A percentile compares a stretch with the other conserved stretches of the same genome.
Conservation (phyloP, 2,113 vertebrate genomes). For the Ophthalmolycus amberensis region DNA sequence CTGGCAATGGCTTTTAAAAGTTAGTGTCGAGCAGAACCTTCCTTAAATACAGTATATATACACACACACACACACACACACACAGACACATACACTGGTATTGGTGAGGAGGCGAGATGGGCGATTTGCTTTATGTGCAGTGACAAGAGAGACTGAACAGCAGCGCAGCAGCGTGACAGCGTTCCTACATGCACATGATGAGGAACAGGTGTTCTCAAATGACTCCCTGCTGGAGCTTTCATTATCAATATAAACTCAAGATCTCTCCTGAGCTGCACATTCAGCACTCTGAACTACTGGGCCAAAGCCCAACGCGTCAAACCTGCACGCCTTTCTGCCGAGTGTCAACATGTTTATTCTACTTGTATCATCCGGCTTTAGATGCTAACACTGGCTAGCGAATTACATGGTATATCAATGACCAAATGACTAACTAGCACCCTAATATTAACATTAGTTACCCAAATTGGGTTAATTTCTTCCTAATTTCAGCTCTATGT, state of each 20-base stretch:
- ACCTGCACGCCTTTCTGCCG: not conserved
- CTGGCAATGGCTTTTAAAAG: not conserved
- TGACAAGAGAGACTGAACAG: slow-evolving; percentile 30
- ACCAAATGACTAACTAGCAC: too few species aligned
- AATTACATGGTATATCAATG: not conserved
- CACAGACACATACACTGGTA: not conserved
- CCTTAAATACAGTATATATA: not conserved
- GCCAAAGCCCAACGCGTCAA: not conserved
- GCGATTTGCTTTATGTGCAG: not conserved
- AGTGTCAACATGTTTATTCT: not conserved
- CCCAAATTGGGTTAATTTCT: not conserved
- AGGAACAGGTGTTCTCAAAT: slow-evolving; percentile 55
- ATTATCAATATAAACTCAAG: slow-evolving; percentile 35
- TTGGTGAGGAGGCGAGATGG: not conserved
- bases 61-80: not conserved
- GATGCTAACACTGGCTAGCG: not conserved
- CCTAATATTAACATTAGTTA: not conserved
- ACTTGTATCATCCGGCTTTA: not conserved
- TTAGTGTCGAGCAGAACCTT: not conserved
- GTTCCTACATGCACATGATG: slow-evolving; percentile 14
- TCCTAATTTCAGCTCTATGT: not conserved
- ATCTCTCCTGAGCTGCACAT: slow-evolving; percentile 2
- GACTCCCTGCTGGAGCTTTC: slow-evolving; percentile 41
- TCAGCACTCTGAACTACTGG: slow-evolving; percentile 24
- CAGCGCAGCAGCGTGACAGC: not conserved